Percentiles rank a stretch among this genome's conserved stretches.
Conservation (phyloP, 2,797 vertebrate species). For the Notolabrus celidotus region DNA sequence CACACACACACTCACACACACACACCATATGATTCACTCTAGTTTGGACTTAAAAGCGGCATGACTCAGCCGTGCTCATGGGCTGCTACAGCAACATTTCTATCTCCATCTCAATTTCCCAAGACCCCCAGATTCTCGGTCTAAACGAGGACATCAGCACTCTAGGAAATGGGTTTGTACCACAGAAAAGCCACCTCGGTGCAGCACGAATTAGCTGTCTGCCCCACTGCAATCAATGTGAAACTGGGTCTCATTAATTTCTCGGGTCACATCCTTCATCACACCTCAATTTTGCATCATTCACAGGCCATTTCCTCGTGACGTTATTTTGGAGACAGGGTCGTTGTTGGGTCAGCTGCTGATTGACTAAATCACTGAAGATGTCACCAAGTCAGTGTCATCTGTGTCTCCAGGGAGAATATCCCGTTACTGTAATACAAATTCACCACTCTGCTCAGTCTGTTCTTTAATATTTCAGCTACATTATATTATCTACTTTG, state of each 20-base stretch:
- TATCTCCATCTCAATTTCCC: constrained; percentile 71
- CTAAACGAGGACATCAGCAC: constrained; percentile 76
- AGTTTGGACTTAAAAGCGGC: constrained; percentile 51
- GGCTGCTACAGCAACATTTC: constrained; percentile 52
- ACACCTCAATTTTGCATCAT: constrained; percentile 41
- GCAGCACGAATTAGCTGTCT: constrained; percentile 68
- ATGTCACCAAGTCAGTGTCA: constrained; percentile 17
- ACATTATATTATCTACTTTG: not conserved
- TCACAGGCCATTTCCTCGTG: constrained; percentile 42
- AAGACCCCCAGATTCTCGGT: constrained; percentile 53
- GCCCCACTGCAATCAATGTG: constrained; percentile 63
- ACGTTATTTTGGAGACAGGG: constrained; percentile 20
- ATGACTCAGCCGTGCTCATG: constrained; percentile 65
- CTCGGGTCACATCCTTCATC: constrained; percentile 56
- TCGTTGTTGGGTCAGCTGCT: constrained; percentile 22
- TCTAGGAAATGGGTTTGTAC: constrained; percentile 69
- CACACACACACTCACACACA: constrained; percentile 40
- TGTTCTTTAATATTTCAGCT: constrained; percentile 6
- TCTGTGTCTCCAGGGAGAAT: constrained; percentile 10
- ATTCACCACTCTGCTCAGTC: not conserved
- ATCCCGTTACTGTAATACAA: constrained; percentile 3
- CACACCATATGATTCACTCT: constrained; percentile 54
- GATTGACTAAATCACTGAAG: constrained; percentile 36
- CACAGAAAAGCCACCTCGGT: constrained; percentile 52
- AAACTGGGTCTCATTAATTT: constrained; percentile 71